A percentile compares a stretch with the other conserved stretches of the same genome.
phyloP scores from a whole-genome alignment of 1,140 invertebrate species.

The Drosophila aff. region DNA sequence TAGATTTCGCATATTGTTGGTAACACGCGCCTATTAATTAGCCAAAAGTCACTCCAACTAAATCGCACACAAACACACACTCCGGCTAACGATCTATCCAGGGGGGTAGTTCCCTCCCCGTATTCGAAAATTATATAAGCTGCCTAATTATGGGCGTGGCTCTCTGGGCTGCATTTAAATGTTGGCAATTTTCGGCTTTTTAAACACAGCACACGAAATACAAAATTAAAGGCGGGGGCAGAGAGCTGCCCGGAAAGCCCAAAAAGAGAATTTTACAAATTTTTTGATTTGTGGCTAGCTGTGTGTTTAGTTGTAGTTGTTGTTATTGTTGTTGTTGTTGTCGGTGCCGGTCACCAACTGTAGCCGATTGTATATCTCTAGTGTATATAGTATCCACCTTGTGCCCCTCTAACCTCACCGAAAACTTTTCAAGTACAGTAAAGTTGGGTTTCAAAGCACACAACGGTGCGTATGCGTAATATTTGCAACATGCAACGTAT shows the following conservation, averaged over 20 bases:
- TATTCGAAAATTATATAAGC: constrained; percentile 52
- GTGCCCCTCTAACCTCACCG: neutral
- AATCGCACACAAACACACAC: constrained; percentile 19
- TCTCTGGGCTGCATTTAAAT: constrained; percentile 49
- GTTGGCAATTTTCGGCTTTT: constrained; percentile 52
- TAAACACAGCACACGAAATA: constrained; percentile 33
- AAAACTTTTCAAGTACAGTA: constrained; percentile 10
- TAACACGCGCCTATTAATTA: constrained; percentile 64
- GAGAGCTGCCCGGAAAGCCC: neutral
- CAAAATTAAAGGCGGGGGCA: constrained; percentile 16
- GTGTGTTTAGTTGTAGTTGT: constrained; percentile 22
- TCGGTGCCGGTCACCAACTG: constrained; percentile 54
- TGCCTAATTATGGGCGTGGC: constrained; percentile 59
- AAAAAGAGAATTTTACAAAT: constrained; percentile 51
- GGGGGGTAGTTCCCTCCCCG: too few relatives aligned
- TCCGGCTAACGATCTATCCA: constrained; percentile 27
- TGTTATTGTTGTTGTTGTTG: constrained; percentile 1
- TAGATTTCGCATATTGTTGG: constrained; percentile 56
- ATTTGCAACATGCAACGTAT: neutral
- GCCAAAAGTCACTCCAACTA: constrained; percentile 50
- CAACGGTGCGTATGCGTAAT: constrained; percentile 14
- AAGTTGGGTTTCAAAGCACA: neutral
- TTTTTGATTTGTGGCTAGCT: constrained; percentile 52
- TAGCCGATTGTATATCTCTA: constrained; percentile 26
- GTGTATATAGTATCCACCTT: constrained; percentile 15